phyloP scores from a whole-genome alignment of 2,888 invertebrate species.

The Caenorhabditis japonica region DNA sequence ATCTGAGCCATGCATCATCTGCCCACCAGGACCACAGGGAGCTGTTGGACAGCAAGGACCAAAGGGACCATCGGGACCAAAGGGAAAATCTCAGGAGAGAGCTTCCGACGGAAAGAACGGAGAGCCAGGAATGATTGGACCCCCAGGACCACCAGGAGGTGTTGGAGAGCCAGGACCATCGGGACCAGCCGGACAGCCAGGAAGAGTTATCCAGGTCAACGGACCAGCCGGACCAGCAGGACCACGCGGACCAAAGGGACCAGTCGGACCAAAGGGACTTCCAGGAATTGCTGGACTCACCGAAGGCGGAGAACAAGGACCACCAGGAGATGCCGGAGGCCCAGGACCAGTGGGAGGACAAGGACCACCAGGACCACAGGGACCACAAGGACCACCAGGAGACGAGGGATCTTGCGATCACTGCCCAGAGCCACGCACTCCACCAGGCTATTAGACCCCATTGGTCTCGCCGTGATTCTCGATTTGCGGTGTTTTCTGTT shows the following conservation, averaged over 20 bases:
- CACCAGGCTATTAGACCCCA: slow-evolving; percentile 72
- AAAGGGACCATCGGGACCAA: slow-evolving; percentile 73
- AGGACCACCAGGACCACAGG: slow-evolving; percentile 71
- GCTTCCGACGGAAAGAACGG: slow-evolving; percentile 68
- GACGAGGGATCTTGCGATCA: slow-evolving; percentile 76
- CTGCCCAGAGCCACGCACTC: slow-evolving; percentile 75
- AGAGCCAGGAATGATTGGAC: slow-evolving; percentile 68
- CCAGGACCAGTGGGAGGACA: slow-evolving; percentile 69
- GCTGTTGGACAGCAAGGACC: slow-evolving; percentile 67
- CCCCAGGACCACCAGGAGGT: slow-evolving; percentile 71
- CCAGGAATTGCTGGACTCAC: slow-evolving; percentile 70
- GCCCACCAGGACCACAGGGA: slow-evolving; percentile 73
- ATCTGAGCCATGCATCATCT: slow-evolving; percentile 71
- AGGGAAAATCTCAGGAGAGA: slow-evolving; percentile 74
- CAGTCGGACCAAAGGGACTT: slow-evolving; percentile 72
- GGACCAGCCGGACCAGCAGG: slow-evolving; percentile 72
- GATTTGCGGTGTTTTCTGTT: slow-evolving; percentile 38
- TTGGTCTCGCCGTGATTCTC: slow-evolving; percentile 33
- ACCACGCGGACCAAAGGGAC: slow-evolving; percentile 71
- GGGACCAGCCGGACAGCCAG: slow-evolving; percentile 72
- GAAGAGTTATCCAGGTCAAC: slow-evolving; percentile 65
- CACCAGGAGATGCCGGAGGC: slow-evolving; percentile 65
- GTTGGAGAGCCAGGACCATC: slow-evolving; percentile 72
- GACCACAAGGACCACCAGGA: slow-evolving; percentile 71
- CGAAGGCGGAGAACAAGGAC: slow-evolving; percentile 57